Evolutionary conservation across 2,888 invertebrate genomes (phyloP), one percentile per base, ranked within the genome.

Genomic region (Caenorhabditis angaria): DNA sequence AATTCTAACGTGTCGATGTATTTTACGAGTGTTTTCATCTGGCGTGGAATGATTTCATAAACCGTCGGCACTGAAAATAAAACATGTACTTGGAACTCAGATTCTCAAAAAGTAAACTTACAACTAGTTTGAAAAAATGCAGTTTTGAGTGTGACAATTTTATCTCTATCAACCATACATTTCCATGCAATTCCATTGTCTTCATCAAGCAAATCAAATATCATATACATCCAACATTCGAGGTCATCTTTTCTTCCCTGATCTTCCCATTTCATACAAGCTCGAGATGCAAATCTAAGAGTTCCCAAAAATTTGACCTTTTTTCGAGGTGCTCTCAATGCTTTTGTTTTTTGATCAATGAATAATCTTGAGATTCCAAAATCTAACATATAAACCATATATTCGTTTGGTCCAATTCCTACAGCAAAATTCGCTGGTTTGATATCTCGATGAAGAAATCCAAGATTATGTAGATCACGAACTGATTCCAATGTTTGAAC

Each of bases 341-440:
- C n/a, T 20, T 56, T 56, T 2, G 55, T 56, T 5, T 28, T 56
- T 32, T 29, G 55, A 32, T 56, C 55, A 3, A 56, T 4, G 32
- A 56, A 56, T 1, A 29, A 20, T 29, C 55, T 29, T 32, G 32
- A 56, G 32, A 76, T 72, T 24, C 71, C 71, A 61, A 76, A 76
- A 27, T 72, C 69, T 2, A 76, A 58, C 65, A 76, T 63, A 53
- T 54, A 72, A 8, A 76, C 62, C 1, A 29, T 57, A 14, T 24
- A n/a, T 50, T 77, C 70, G 1, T 56, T 41, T 18, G 62, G 61
- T 3, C 50, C 69, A 28, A 78, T 35, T 18, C 75, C 75, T 8
- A 72, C 70, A 24, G 78, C 75, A 56, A 69, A 78, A 57, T 78
- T 78, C 14, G 75, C 75, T 18, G 78, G 75, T 24, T 78, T 78